Evolutionary conservation across 2,797 vertebrate species (phyloP), one percentile per base, ranked within the genome.

Genomic region (Myripristis jacobus): DNA sequence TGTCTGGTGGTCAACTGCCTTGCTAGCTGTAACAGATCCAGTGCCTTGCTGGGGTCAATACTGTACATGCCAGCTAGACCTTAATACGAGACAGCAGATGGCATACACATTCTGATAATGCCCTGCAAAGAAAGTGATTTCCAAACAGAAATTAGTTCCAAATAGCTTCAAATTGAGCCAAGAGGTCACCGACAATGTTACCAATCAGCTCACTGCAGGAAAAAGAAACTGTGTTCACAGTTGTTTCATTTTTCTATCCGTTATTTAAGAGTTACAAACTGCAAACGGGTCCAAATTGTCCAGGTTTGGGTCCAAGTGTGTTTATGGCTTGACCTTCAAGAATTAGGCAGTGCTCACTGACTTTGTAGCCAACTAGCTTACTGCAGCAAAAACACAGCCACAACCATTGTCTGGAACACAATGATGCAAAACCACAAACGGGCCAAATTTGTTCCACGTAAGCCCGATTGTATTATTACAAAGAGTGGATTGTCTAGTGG

Each of bases 321-420:
- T 84, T 89, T 80, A 78, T 87, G 72, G 74, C 81, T 74, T 88
- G 82, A 88, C 87, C 84, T 84, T 90, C 80, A 88, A 70, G 80
- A 88, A 83, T 88, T 81, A 82, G 59, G 41, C 70, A 53, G 65
- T 79, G 79, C 80, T 82, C 84, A 77, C 66, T 19, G 57, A 63
- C 58, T 73, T 70, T 48, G 74, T 65, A 75, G 82, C 80, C 68
- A 59, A 73, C 61, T 43, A 68, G 80, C 88, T 89, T 82, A 85
- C 74, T 51, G 75, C 79, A 84, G 87, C 86, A 78, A 81, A 88
- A 81, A 66, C 51, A 55, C 64, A 80, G 70, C 78, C 78, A 74
- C 61, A 36, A 36, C 70, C 76, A 83, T 88, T 89, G 82, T 88
- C 76, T 66, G 44, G 66, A 69, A 79, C 53, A 70, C 83, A 84